phyloP scores from a whole-genome alignment of 2,113 vertebrate species.

The Agelaius tricolor region DNA sequence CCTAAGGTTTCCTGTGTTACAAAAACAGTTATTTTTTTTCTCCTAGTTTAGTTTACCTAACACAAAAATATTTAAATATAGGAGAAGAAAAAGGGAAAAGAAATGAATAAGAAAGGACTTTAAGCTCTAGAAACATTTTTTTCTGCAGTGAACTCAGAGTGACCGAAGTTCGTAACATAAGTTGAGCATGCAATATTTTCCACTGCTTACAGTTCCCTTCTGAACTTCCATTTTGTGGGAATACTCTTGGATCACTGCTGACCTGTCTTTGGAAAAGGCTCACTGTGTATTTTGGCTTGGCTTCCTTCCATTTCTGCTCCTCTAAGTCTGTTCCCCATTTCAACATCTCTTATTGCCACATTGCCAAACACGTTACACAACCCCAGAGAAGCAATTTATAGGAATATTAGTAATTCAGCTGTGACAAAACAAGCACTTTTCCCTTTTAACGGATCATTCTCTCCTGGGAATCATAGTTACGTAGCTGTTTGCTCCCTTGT shows the following conservation, averaged over 20 bases:
- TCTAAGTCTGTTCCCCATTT: constrained; percentile 64
- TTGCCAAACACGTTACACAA: constrained; percentile 63
- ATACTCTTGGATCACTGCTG: constrained; percentile 62
- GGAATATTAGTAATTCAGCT: constrained; percentile 52
- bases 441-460: constrained; percentile 9
- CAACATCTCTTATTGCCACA: constrained; percentile 60
- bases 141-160: constrained; percentile 8
- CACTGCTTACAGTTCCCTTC: constrained; percentile 53
- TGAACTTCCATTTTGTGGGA: constrained; percentile 68
- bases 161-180: constrained; percentile 28
- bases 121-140: neutral
- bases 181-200: constrained; percentile 60
- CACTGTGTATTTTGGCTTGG: constrained; percentile 61
- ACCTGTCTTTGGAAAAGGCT: constrained; percentile 66
- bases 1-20: neutral
- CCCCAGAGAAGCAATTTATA: constrained; percentile 52
- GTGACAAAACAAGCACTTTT: constrained; percentile 39
- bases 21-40: neutral
- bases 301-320: constrained; percentile 59
- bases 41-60: neutral
- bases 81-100: neutral
- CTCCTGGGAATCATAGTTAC: neutral
- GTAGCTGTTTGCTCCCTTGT: constrained; percentile 39
- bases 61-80: neutral
- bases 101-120: neutral